These are phyloP conservation scores for Margarornis squamiger DNA, from an alignment of 2,797 vertebrate genomes.

Conservation along the genomic window DNA sequence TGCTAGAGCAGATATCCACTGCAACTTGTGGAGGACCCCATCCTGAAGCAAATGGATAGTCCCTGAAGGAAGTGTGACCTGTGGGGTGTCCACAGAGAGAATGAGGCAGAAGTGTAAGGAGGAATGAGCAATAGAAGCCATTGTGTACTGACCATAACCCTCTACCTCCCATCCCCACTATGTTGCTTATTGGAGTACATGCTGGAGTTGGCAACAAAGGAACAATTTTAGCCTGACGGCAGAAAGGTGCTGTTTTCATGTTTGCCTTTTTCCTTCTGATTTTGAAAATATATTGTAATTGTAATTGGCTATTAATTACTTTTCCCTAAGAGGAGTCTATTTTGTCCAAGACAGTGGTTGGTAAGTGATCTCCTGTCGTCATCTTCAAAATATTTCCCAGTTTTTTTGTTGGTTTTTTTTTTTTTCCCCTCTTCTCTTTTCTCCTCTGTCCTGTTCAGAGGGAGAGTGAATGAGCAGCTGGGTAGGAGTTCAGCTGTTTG, in stretches of 20 bases:
- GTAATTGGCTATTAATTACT: background rate
- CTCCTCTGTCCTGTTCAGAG: background rate
- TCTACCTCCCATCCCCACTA: background rate
- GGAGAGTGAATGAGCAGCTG: background rate
- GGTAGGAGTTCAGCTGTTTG: background rate
- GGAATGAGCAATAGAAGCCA: fast-evolving
- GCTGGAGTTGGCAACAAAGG: background rate
- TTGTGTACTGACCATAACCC: background rate
- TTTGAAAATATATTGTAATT: background rate
- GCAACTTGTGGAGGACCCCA: background rate
- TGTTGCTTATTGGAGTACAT: background rate
- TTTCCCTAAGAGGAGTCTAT: background rate
- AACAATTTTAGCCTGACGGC: background rate
- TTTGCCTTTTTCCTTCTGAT: background rate
- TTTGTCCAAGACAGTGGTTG: background rate
- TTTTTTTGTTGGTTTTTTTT: background rate
- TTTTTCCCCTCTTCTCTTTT: background rate
- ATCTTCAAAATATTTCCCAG: background rate
- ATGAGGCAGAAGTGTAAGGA: background rate
- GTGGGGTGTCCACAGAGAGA: background rate
- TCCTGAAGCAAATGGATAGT: background rate
- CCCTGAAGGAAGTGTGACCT: background rate
- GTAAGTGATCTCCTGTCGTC: background rate
- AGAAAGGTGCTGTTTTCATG: background rate
- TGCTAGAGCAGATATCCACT: background rate